Base-by-base conservation (phyloP, 2,797 vertebrate species). In the Tiaroga cobitis region DNA sequence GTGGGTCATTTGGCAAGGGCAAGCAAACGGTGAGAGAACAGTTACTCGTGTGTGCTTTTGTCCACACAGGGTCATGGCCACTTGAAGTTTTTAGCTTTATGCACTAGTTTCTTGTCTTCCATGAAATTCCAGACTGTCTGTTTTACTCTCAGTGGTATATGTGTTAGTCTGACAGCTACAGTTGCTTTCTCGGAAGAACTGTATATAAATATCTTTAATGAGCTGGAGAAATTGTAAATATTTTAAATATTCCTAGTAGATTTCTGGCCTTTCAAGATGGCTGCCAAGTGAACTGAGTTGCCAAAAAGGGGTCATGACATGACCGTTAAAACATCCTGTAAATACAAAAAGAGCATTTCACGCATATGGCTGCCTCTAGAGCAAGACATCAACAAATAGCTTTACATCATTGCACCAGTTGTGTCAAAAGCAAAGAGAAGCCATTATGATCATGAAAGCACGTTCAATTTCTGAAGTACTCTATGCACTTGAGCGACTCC, bases 1-100 rank as follows among this genome's bases (percentile, higher is more conserved):
- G 46, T 77, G 61, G 43, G 59, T 75, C 72, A 26, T 54, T 68
- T 76, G 46, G 6, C 29, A 68, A 83, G 43, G 82, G 15, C 73
- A 76, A 49, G 67, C 46, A 76, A 67, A 83, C 72, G 10, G 9
- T 34, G 59, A 49, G 15, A 4, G 59, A 83, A 74, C 18, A 46
- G 80, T 81, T 29, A 59, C 34, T 29, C 10, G 6, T 32, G 39
- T 21, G 5, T 32, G 26, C 2, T 7, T 76, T 76, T 51, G 49
- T 59, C 19, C 2, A 3, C 61, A 65, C 21, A 67, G 41, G 32
- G 56, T 67, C 24, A 51, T 7, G 5, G 8, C 2, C 11, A 39
- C 59, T 61, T 83, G 8, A 39, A 49, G 29, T 34, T 37, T n/a
- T 67, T 67, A 43, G 39, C 26, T 41, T 82, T 29, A 82, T 82